Conservation (phyloP, 92 coral and sea anemone genomes). For the Meandrina meandrites region DNA sequence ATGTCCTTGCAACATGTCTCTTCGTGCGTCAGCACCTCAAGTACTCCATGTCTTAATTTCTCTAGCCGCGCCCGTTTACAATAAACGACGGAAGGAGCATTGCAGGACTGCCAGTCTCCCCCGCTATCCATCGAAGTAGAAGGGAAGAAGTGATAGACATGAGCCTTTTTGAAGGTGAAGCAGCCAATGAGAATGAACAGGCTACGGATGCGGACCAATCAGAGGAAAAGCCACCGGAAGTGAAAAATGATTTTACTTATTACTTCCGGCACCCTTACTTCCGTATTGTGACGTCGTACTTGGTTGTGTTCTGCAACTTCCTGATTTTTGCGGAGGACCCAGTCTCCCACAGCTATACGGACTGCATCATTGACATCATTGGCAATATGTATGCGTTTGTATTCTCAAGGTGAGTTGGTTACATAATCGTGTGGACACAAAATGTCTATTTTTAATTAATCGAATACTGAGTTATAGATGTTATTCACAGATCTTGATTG, state of each 20-base stretch:
- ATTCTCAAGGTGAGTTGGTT: conserved; percentile 70
- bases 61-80: conserved; percentile 28
- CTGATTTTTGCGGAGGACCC: conserved; percentile 92
- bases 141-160: conserved; percentile 41
- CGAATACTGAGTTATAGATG: not conserved
- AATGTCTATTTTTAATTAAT: not conserved
- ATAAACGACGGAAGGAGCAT: not conserved
- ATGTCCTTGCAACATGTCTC: too few relatives aligned
- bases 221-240: conserved; percentile 19
- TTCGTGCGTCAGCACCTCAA: not conserved
- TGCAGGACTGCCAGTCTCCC: not conserved
- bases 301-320: conserved; percentile 86
- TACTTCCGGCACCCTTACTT: conserved; percentile 87
- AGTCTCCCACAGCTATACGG: conserved; percentile 87
- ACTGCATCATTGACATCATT: conserved; percentile 80
- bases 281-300: conserved; percentile 73
- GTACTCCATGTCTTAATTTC: not conserved
- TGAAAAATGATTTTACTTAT: conserved; percentile 59
- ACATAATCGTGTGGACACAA: not conserved
- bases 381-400: conserved; percentile 83
- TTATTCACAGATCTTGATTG: not conserved
- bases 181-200: conserved; percentile 34
- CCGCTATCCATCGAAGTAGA: conserved; percentile 1
- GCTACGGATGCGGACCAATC: conserved; percentile 31
- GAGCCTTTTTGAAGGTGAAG: conserved; percentile 55